phyloP scores from a whole-genome alignment of 1,140 invertebrate species.

The Drosophila parvula region DNA sequence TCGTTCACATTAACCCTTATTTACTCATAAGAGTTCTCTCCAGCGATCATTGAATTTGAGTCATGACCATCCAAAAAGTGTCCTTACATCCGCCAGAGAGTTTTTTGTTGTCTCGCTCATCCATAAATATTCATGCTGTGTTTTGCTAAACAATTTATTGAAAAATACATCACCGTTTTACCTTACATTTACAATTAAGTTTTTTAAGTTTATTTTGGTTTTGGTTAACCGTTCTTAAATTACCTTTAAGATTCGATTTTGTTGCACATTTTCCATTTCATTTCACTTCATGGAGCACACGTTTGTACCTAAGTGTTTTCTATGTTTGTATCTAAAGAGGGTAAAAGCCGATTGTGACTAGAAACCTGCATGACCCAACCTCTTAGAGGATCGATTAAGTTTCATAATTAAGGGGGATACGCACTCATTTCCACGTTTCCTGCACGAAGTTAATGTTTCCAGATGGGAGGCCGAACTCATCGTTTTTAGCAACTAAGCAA shows the following conservation, averaged over 20 bases:
- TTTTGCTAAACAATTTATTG: slow-evolving; percentile 66
- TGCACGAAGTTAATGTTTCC: slow-evolving; percentile 31
- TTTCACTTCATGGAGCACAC: slow-evolving; percentile 49
- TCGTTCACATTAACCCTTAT: slow-evolving; percentile 18
- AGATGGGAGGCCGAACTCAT: slow-evolving; percentile 2
- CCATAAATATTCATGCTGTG: slow-evolving; percentile 78
- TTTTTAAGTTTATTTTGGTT: slow-evolving; percentile 37
- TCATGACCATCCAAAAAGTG: slow-evolving; percentile 17
- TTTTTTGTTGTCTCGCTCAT: slow-evolving; percentile 24
- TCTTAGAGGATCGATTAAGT: slow-evolving; percentile 11
- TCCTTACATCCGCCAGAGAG: background rate
- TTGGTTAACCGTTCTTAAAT: slow-evolving; percentile 44
- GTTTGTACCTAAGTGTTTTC: slow-evolving; percentile 65
- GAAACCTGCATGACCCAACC: slow-evolving; percentile 46
- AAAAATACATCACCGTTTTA: slow-evolving; percentile 27
- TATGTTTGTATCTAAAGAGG: slow-evolving; percentile 66
- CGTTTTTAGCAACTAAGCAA: slow-evolving; percentile 20
- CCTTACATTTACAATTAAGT: slow-evolving; percentile 26
- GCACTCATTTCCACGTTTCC: slow-evolving; percentile 26
- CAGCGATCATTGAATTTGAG: slow-evolving; percentile 11
- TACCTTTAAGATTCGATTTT: slow-evolving; percentile 19
- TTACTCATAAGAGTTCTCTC: slow-evolving; percentile 6
- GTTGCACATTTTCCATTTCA: slow-evolving; percentile 39
- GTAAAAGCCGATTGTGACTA: slow-evolving; percentile 33
- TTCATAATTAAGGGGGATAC: slow-evolving; percentile 23